Evolutionary conservation across 2,888 invertebrate genomes (phyloP), one percentile per base, ranked within the genome.

Genomic region (Drosophila multiciliata): DNA sequence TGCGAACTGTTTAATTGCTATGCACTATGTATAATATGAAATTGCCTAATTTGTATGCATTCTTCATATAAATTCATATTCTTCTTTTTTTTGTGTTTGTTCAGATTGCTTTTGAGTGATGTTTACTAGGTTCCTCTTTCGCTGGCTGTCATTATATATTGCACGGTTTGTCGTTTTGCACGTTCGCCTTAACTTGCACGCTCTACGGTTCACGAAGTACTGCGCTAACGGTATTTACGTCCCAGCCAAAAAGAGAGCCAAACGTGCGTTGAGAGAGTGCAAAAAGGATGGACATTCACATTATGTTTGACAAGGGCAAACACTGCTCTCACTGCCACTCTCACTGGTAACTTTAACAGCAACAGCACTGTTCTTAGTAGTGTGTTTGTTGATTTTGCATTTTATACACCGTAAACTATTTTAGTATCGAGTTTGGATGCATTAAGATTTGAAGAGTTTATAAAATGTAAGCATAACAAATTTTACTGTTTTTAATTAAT

Each of bases 121-220:
- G 53, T 55, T 60, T 58, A 38, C 52, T 55, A 26, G 50, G 32
- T 64, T 65, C 49, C 55, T 50, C 60, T 55, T 62, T 52, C 52
- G 29, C 55, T 40, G 29, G 75, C 68, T 62, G 58, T 69, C 29
- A 73, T 70, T 60, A 57, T 71, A 33, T 32, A 38, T 55, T 71
- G 50, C 70, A 68, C 66, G 57, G 20, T 59, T 62, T 66, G 36
- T 20, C 53, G 57, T 61, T 73, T 50, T 66, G 45, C 42, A 20
- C 45, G 26, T 36, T 55, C n/a, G 38, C 17, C 26, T 64, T 49
- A 71, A 87, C 89, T 87, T 82, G 80, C 81, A 83, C 87, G 84
- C 78, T 89, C 90, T 82, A 90, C 90, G 83, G 91, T 90, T 89
- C 81, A 87, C 82, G 82, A 84, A 73, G 69, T 84, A 91, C 92